Evolutionary conservation across 2,797 vertebrate species (phyloP), one percentile per base, ranked within the genome.

Genomic region (Tolypeutes matacus): DNA sequence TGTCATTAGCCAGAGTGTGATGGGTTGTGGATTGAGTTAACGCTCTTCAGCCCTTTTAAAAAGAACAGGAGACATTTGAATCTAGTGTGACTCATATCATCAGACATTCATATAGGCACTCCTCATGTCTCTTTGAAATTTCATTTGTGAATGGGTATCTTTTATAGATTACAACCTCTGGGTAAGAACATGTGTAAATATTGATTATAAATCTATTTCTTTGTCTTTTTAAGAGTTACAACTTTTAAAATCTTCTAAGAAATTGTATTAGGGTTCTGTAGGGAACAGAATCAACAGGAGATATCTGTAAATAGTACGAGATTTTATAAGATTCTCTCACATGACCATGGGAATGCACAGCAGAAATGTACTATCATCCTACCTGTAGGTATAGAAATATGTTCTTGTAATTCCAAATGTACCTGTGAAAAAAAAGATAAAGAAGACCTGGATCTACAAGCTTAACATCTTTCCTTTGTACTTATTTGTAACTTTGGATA

Each of bases 161-260:
- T 70, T 78, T 96, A 90, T 83, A 89, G 31, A 64, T 95, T 96
- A 51, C 27, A 82, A 51, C 39, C 60, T 90, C 53, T 65, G 62
- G 70, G 20, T 29, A 87, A 49, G 34, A 67, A 27, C 31, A n/a
- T 91, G 73, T 92, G 4, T 77, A 95, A 91, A 84, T 81, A 36
- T 70, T 82, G 31, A 53, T 86, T 83, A 88, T 69, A 56, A 89
- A 80, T 76, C 42, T 77, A 21, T 82, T 77, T 51, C 81, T 91
- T 97, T 96, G 81, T 84, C 60, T 88, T 93, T 2, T 94, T 27
- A 92, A 93, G 23, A 64, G 46, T 93, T 78, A 62, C 95, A 89
- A 91, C 82, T 96, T 93, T 82, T 39, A 94, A 97, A 81, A 86
- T 76, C 70, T 89, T 94, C 94, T 86, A 83, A 80, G 60, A 89